Evolutionary conservation across 92 coral and sea anemone genomes (phyloP).

Genomic region (Actinostola sp.): DNA sequence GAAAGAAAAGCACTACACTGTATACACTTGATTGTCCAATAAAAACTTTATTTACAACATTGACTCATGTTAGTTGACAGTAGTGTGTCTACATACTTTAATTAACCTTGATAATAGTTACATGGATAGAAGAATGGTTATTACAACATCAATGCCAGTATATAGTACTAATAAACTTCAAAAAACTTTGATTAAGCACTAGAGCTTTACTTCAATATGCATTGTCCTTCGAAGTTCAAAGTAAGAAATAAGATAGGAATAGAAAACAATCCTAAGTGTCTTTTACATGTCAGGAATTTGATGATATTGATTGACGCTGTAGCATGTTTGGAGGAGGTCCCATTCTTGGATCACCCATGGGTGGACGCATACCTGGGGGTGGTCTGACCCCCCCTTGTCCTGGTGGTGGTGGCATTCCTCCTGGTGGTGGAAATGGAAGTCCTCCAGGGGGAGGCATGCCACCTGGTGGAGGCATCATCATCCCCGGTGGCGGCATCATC

Average conservation of each 20-base stretch:
- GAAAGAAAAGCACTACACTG: too few species aligned
- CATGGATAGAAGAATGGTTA: too few species aligned
- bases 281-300: slow-evolving; percentile 3
- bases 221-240: too few species aligned
- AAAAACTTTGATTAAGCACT: too few species aligned
- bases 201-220: too few species aligned
- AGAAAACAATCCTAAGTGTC: neutral
- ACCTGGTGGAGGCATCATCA: slow-evolving; percentile 92
- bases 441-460: slow-evolving; percentile 90
- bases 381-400: slow-evolving; percentile 64
- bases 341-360: slow-evolving; percentile 43
- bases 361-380: slow-evolving; percentile 56
- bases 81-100: too few species aligned
- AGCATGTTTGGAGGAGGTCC: slow-evolving; percentile 20
- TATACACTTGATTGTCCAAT: too few species aligned
- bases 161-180: too few species aligned
- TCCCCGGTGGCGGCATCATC: slow-evolving; percentile 90
- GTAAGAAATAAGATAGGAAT: neutral
- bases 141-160: too few species aligned
- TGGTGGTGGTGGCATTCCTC: slow-evolving; percentile 86
- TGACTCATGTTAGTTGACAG: too few species aligned
- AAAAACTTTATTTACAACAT: too few species aligned
- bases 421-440: slow-evolving; percentile 93
- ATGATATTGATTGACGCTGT: slow-evolving; percentile 24
- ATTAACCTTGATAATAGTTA: too few species aligned